Conservation (phyloP, 1,140 invertebrate genomes). For the Hycleus cichorii region DNA sequence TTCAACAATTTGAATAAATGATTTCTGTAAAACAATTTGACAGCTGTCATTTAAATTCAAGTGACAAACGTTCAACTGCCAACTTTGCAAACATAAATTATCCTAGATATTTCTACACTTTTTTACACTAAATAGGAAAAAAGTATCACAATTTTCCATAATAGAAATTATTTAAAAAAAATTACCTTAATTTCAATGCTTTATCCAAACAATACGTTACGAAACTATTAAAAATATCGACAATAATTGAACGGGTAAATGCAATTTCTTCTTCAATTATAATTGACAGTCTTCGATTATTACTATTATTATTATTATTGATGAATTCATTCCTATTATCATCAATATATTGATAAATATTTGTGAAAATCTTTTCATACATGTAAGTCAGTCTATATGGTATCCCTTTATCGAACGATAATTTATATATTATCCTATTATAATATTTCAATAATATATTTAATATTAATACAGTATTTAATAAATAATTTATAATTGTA, state of each 20-base stretch:
- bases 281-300: constrained; percentile 13
- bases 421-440: constrained; percentile 19
- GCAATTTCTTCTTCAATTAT: constrained; percentile 28
- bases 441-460: constrained; percentile 27
- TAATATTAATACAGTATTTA: constrained; percentile 23
- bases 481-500: constrained; percentile 29
- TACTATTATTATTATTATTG: too few species aligned
- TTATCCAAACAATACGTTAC: constrained; percentile 29
- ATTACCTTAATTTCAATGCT: constrained; percentile 30
- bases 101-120: background rate
- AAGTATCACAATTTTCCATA: too few species aligned
- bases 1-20: too few species aligned
- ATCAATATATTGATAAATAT: constrained; percentile 18
- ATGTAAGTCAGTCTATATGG: constrained; percentile 30
- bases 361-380: constrained; percentile 28
- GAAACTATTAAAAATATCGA: constrained; percentile 32
- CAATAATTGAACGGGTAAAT: constrained; percentile 27
- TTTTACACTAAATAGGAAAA: too few species aligned
- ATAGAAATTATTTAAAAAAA: background rate
- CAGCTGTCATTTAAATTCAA: too few species aligned
- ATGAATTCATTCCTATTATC: constrained; percentile 15
- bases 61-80: too few species aligned
- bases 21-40: too few species aligned
- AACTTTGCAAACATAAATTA: too few species aligned
- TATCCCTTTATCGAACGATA: constrained; percentile 22